phyloP scores from a whole-genome alignment of 2,113 vertebrate species.

The Kobus ellipsiprymnus region DNA sequence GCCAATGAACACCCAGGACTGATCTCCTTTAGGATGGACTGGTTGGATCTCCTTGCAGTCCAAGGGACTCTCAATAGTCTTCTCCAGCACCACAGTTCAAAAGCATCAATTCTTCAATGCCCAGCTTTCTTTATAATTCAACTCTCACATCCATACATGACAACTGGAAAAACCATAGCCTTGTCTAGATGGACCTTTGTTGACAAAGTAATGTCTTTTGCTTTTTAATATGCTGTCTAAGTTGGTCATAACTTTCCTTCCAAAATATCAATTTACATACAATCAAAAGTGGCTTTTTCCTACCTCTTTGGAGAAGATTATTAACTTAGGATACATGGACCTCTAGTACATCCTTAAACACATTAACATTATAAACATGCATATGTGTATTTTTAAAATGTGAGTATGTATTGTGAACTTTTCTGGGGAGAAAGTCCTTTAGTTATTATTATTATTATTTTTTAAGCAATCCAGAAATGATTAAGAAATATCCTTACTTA shows the following conservation, averaged over 20 bases:
- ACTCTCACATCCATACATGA: not conserved
- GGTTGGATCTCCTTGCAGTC: not conserved
- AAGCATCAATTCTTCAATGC: not conserved
- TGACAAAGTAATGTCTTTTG: not conserved
- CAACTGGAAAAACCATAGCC: not conserved
- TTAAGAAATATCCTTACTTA: not conserved
- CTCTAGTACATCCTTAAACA: not conserved
- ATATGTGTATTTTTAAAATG: not conserved
- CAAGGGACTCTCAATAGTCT: not conserved
- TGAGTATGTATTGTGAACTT: not conserved
- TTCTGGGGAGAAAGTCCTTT: not conserved
- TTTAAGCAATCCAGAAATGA: conserved; percentile 6
- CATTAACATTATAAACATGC: not conserved
- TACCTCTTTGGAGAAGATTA: not conserved
- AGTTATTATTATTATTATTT: not conserved
- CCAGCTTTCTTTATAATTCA: not conserved
- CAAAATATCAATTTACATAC: not conserved
- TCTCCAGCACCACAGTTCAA: not conserved
- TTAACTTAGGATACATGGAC: not conserved
- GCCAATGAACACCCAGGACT: not conserved
- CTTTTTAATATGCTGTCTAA: not conserved
- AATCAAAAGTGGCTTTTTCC: not conserved
- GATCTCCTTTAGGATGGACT: not conserved
- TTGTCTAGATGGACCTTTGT: not conserved
- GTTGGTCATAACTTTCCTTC: not conserved